Evolutionary conservation across 2,113 vertebrate genomes (phyloP).

Genomic region (Halichoeres trimaculatus): DNA sequence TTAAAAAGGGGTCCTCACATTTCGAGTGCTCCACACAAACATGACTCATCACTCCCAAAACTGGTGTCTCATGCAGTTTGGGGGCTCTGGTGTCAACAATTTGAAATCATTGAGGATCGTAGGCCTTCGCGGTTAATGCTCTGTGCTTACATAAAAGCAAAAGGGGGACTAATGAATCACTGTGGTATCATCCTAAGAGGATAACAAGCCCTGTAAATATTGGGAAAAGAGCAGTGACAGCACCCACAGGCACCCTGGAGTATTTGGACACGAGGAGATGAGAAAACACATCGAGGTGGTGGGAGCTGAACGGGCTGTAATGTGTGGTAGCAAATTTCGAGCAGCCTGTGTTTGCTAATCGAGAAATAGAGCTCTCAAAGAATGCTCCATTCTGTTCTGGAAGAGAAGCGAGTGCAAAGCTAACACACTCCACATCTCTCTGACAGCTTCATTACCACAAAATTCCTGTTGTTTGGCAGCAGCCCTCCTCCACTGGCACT

Average conservation of each 20-base stretch:
- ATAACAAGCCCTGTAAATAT: slow-evolving; percentile 34
- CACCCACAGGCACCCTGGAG: slow-evolving; percentile 25
- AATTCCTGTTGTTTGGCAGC: slow-evolving; percentile 51
- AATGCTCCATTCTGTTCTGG: slow-evolving; percentile 31
- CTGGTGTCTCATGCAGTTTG: slow-evolving; percentile 5
- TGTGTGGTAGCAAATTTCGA: slow-evolving; percentile 36
- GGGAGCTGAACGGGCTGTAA: slow-evolving; percentile 33
- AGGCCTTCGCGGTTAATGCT: slow-evolving; percentile 53
- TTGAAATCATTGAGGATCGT: slow-evolving; percentile 47
- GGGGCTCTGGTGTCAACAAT: slow-evolving; percentile 55
- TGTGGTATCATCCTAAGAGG: slow-evolving; percentile 51
- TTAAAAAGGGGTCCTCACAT: not conserved
- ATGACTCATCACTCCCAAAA: slow-evolving; percentile 26
- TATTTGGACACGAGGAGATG: slow-evolving; percentile 31
- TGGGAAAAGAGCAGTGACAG: slow-evolving; percentile 34
- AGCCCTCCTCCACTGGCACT: slow-evolving; percentile 44
- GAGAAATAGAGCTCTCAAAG: slow-evolving; percentile 25
- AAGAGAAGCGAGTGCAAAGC: slow-evolving; percentile 36
- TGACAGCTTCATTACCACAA: slow-evolving; percentile 63
- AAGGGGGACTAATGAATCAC: slow-evolving; percentile 64
- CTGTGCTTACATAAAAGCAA: slow-evolving; percentile 53
- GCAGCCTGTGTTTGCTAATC: slow-evolving; percentile 35
- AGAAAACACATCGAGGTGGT: slow-evolving; percentile 35
- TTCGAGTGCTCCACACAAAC: slow-evolving; percentile 10
- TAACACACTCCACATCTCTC: slow-evolving; percentile 55